phyloP scores from a whole-genome alignment of 1,140 invertebrate genomes.

The Hyles vespertilio region DNA sequence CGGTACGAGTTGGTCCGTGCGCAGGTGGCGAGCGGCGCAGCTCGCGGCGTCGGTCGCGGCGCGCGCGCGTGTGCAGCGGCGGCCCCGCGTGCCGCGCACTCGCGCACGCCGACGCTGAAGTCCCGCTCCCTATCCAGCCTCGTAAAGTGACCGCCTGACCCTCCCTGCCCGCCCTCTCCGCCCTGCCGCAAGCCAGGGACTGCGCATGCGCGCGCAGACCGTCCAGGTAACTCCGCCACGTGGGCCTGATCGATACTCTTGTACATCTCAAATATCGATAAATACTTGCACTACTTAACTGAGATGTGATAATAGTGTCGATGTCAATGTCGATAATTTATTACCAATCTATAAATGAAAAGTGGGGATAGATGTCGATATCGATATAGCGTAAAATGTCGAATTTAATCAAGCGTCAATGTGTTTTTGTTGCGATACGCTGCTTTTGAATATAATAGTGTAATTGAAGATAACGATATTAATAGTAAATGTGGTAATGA shows the following conservation, averaged over 20 bases:
- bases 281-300: no score
- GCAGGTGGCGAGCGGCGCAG: constrained; percentile 60
- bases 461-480: no score
- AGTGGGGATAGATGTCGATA: no score
- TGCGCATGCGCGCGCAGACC: constrained; percentile 20
- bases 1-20: neutral
- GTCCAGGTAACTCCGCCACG: constrained; percentile 13
- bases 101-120: constrained; percentile 72
- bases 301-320: no score
- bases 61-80: constrained; percentile 60
- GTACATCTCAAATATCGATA: neutral
- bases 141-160: constrained; percentile 69
- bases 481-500: no score
- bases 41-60: constrained; percentile 64
- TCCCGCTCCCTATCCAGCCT: constrained; percentile 74
- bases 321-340: no score
- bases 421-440: no score
- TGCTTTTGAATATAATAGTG: no score
- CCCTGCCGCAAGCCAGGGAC: neutral
- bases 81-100: constrained; percentile 58
- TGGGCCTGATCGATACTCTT: no score
- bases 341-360: no score
- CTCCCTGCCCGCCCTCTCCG: neutral
- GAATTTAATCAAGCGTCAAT: no score
- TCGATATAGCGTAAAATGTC: no score